Percentiles rank a stretch among this genome's conserved stretches.
phyloP scores from a whole-genome alignment of 2,797 vertebrate species.

The Acanthurus tractus region DNA sequence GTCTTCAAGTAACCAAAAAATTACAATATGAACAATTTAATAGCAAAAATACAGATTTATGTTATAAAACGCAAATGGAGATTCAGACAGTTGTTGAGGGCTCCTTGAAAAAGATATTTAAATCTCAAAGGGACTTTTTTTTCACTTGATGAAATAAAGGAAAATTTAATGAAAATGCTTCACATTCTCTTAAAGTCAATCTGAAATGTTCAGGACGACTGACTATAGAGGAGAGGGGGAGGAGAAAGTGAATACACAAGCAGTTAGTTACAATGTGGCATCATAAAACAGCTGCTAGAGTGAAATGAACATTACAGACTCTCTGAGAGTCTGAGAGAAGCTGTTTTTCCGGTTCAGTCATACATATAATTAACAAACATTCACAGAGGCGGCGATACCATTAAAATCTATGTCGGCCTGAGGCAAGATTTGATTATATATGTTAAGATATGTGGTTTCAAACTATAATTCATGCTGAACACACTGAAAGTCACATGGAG shows the following conservation, averaged over 20 bases:
- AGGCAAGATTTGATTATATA: background rate
- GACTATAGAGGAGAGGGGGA: too few relatives aligned
- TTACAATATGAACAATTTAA: too few relatives aligned
- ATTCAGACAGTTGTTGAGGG: too few relatives aligned
- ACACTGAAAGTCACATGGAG: background rate
- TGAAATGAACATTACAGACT: background rate
- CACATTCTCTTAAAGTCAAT: background rate
- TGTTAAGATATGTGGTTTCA: background rate
- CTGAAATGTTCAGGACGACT: too few relatives aligned
- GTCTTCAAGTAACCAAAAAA: too few relatives aligned
- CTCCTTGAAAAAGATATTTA: background rate
- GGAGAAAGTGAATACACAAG: background rate
- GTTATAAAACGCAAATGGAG: too few relatives aligned
- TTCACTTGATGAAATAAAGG: background rate
- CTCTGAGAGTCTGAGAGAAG: background rate
- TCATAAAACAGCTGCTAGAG: background rate
- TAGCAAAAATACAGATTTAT: too few relatives aligned
- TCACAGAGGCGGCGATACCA: background rate
- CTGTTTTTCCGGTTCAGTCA: background rate
- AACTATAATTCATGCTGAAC: background rate
- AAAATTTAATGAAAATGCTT: background rate
- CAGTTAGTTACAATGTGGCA: background rate
- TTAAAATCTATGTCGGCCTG: background rate
- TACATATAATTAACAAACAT: slow-evolving; percentile 18
- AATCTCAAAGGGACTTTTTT: background rate